These are phyloP conservation scores for Brachionus angularis DNA, from an alignment of 1,140 invertebrate species.

Conservation along the genomic window DNA sequence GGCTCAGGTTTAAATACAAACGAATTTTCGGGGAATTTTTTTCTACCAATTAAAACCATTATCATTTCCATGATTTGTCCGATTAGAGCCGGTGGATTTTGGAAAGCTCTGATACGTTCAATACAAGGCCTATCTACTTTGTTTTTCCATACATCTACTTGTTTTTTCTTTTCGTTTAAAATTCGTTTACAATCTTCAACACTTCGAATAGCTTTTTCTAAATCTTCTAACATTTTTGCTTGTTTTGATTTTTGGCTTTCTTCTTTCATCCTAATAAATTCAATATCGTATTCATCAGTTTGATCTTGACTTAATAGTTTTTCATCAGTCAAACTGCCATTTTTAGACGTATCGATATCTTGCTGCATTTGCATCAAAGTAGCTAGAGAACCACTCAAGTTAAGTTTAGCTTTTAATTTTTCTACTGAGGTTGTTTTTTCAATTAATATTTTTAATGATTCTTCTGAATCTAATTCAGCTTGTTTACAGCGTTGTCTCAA, in stretches of 20 bases:
- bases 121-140: slow-evolving; percentile 56
- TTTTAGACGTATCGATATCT: slow-evolving; percentile 51
- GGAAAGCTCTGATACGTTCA: slow-evolving; percentile 52
- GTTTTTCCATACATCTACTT: slow-evolving; percentile 54
- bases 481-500: slow-evolving; percentile 52
- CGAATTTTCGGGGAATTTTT: slow-evolving; percentile 19
- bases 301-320: slow-evolving; percentile 54
- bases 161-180: slow-evolving; percentile 49
- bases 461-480: slow-evolving; percentile 51
- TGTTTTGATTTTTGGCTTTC: slow-evolving; percentile 53
- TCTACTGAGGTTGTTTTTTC: slow-evolving; percentile 53
- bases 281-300: slow-evolving; percentile 57
- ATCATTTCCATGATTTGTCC: slow-evolving; percentile 56
- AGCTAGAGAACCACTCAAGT: slow-evolving; percentile 52
- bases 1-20: slow-evolving; percentile 21
- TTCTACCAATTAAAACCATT: slow-evolving; percentile 45
- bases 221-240: slow-evolving; percentile 53
- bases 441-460: slow-evolving; percentile 52
- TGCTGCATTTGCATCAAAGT: slow-evolving; percentile 56
- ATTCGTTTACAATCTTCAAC: slow-evolving; percentile 52
- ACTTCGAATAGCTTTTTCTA: slow-evolving; percentile 47
- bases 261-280: slow-evolving; percentile 57
- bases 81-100: slow-evolving; percentile 55
- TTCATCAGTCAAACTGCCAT: slow-evolving; percentile 47
- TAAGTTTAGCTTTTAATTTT: slow-evolving; percentile 55